These are phyloP conservation scores for Calidris pugnax DNA, from an alignment of 2,113 vertebrate genomes.

Conservation along the genomic window DNA sequence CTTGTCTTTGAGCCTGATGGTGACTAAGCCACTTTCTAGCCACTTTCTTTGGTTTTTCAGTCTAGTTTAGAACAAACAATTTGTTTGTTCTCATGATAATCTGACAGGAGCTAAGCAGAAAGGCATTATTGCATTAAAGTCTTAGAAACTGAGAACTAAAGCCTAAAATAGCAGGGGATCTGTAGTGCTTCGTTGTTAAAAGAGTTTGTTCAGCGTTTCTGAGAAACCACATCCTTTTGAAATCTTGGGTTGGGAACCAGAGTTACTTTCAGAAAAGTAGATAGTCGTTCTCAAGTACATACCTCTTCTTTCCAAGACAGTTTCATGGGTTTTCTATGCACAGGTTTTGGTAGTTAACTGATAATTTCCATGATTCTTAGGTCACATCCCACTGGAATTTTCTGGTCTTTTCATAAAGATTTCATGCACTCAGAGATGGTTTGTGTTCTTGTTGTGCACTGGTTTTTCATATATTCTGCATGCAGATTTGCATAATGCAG, in stretches of 20 bases:
- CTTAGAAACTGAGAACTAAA: constrained; percentile 1
- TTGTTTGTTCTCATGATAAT: background rate
- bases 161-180: background rate
- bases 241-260: background rate
- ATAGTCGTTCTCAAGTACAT: background rate
- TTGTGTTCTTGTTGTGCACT: background rate
- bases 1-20: background rate
- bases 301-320: background rate
- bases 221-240: constrained; percentile 50
- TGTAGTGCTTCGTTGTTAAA: background rate
- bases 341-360: background rate
- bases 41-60: background rate
- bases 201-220: constrained; percentile 27
- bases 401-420: background rate
- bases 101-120: background rate
- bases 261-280: background rate
- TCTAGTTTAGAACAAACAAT: background rate
- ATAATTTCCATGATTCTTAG: background rate
- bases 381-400: background rate
- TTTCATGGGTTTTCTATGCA: background rate
- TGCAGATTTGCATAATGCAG: background rate
- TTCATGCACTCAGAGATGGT: background rate
- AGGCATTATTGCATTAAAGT: background rate
- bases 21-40: background rate
- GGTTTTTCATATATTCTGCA: background rate